Evolutionary conservation across 2,888 invertebrate species (phyloP).

Genomic region (Acrobasis repandana): DNA sequence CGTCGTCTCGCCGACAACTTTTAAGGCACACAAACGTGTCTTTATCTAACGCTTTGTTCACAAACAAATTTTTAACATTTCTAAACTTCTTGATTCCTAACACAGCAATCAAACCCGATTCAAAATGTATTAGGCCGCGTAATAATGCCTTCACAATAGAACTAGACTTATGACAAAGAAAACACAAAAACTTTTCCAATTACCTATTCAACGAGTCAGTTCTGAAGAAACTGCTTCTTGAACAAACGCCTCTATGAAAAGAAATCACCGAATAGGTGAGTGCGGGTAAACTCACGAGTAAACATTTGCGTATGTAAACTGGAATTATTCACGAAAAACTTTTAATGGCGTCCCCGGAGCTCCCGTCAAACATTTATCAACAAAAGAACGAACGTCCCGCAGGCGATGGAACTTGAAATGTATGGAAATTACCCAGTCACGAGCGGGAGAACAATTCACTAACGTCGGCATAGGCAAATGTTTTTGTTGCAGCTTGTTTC

Average conservation of each 20-base stretch:
- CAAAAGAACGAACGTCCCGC: slow-evolving; percentile 83
- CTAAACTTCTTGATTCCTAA: not conserved
- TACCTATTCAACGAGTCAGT: slow-evolving; percentile 71
- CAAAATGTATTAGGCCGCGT: slow-evolving; percentile 19
- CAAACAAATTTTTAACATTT: slow-evolving; percentile 16
- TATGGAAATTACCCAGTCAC: slow-evolving; percentile 83
- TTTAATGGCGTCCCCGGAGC: slow-evolving; percentile 83
- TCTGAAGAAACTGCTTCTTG: slow-evolving; percentile 65
- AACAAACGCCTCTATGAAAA: slow-evolving; percentile 76
- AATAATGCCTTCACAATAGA: slow-evolving; percentile 37
- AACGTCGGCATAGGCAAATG: slow-evolving; percentile 80
- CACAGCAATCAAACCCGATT: slow-evolving; percentile 19
- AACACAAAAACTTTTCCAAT: slow-evolving; percentile 73
- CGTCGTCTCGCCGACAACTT: slow-evolving; percentile 42
- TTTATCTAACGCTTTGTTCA: slow-evolving; percentile 49
- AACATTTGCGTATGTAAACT: slow-evolving; percentile 83
- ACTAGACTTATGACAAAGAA: slow-evolving; percentile 59
- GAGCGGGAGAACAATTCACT: slow-evolving; percentile 82
- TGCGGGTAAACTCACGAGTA: slow-evolving; percentile 78
- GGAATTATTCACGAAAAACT: slow-evolving; percentile 83
- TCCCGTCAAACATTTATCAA: slow-evolving; percentile 83
- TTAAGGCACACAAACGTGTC: slow-evolving; percentile 47
- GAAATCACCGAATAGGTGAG: slow-evolving; percentile 82
- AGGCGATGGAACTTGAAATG: slow-evolving; percentile 83
- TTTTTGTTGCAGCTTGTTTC: slow-evolving; percentile 81